Evolutionary conservation across 2,888 invertebrate species (phyloP), one percentile per base, ranked within the genome.

Genomic region (Metallyticus violacea): DNA sequence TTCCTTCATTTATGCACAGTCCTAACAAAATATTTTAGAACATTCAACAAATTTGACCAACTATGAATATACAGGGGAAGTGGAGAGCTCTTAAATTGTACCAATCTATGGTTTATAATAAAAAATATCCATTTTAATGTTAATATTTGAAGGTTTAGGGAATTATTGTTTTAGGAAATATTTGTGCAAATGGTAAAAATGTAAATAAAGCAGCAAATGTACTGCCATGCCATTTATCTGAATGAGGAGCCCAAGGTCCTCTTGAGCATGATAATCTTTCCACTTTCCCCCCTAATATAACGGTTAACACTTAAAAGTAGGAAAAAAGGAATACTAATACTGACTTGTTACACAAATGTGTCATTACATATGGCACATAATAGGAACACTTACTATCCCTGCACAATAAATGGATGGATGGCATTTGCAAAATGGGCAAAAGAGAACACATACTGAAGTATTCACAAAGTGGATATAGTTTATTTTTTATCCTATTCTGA

Each of bases 261-360:
- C 9, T 40, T 15, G 15, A 62, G 1, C 5, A 62, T 62, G 40
- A 62, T 15, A 22, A 62, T 62, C 22, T 62, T 62, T 62, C 40
- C 40, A 62, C 40, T 62, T 62, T n/a, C n/a, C 40, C 40, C 40
- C 40, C 1, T 26, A 22, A 5, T 40, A 26, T 82, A 62, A 27
- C 82, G 62, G 2, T 83, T 76, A 27, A 83, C 77, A 77, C 29
- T 83, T 62, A 76, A 86, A 40, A 87, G 22, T 76, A 87, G 87
- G 87, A 86, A 83, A 81, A 78, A 87, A 86, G 85, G 78, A 84
- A 40, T 80, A 82, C 87, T 87, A 87, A 87, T 87, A 87, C 87
- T 87, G 87, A 87, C 86, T 83, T 76, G 86, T 85, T 85, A 85
- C 79, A 79, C 30, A 83, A 28, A 22, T 77, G 80, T 81, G 79